phyloP scores from a whole-genome alignment of 2,797 vertebrate species.

The Champsocephalus gunnari region DNA sequence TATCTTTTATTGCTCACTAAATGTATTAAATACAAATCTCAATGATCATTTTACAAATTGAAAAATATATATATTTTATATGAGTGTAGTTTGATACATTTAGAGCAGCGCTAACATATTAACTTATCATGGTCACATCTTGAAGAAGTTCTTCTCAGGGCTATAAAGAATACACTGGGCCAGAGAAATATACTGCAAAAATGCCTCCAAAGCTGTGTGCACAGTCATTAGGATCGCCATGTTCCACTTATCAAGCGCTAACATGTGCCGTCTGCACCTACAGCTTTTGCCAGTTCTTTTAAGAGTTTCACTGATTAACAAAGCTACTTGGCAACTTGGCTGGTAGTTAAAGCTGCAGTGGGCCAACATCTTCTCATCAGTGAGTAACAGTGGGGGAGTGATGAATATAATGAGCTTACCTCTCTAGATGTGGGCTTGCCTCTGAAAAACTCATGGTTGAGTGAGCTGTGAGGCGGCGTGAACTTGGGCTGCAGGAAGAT shows the following conservation, averaged over 20 bases:
- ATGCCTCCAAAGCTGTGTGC: neutral
- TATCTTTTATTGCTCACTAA: neutral
- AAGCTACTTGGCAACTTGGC: constrained; percentile 2
- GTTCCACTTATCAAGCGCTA: constrained; percentile 10
- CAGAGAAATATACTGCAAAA: neutral
- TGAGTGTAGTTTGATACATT: neutral
- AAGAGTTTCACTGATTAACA: neutral
- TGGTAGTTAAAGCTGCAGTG: neutral
- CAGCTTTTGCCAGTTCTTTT: constrained; percentile 10
- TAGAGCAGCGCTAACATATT: neutral
- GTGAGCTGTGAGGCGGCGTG: constrained; percentile 93
- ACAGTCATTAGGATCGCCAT: neutral
- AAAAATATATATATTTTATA: neutral
- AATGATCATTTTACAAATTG: constrained; percentile 1
- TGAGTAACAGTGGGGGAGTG: neutral
- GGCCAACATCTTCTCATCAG: constrained; percentile 6
- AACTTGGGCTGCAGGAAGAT: constrained; percentile 96
- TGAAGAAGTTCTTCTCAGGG: neutral
- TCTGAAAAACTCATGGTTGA: constrained; percentile 97
- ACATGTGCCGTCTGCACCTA: neutral
- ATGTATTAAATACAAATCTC: neutral
- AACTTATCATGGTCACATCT: neutral
- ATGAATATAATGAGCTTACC: constrained; percentile 73
- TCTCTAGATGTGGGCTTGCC: constrained; percentile 97
- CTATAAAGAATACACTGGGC: neutral